phyloP scores from a whole-genome alignment of 2,797 vertebrate species.

The Etheostoma nigrum region DNA sequence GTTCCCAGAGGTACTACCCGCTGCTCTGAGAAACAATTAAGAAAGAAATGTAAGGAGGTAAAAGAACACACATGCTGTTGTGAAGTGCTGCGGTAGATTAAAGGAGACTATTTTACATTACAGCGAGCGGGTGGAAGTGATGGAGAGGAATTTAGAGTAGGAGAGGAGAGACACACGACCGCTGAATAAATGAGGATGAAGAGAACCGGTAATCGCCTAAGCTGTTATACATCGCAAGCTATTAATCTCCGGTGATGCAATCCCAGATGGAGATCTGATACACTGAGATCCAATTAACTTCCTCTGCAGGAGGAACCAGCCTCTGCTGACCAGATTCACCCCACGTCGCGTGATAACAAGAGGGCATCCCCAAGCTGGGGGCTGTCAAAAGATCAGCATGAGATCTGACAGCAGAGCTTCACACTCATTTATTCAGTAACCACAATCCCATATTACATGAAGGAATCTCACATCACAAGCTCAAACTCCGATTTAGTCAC shows the following conservation, averaged over 20 bases:
- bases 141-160: slow-evolving; percentile 27
- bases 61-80: not conserved
- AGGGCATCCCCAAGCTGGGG: slow-evolving; percentile 45
- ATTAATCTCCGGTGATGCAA: slow-evolving; percentile 72
- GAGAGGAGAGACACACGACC: slow-evolving; percentile 30
- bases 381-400: slow-evolving; percentile 55
- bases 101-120: slow-evolving; percentile 16
- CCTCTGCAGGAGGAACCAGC: slow-evolving; percentile 42
- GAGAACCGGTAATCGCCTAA: slow-evolving; percentile 65
- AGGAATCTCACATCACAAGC: slow-evolving; percentile 41
- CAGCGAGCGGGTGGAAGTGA: slow-evolving; percentile 19
- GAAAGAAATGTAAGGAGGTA: not conserved
- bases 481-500: slow-evolving; percentile 25
- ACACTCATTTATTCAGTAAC: slow-evolving; percentile 55
- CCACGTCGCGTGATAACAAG: slow-evolving; percentile 10
- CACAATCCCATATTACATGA: not conserved
- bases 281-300: slow-evolving; percentile 76
- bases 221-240: slow-evolving; percentile 62
- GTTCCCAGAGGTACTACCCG: not conserved
- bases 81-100: not conserved
- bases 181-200: slow-evolving; percentile 63
- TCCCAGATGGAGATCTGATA: slow-evolving; percentile 67
- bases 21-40: slow-evolving; percentile 22
- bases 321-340: slow-evolving; percentile 47
- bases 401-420: slow-evolving; percentile 46